Percentiles rank a stretch among this genome's conserved stretches.
Evolutionary conservation across 2,888 invertebrate genomes (phyloP).

Genomic region (Thereva nobilitata): DNA sequence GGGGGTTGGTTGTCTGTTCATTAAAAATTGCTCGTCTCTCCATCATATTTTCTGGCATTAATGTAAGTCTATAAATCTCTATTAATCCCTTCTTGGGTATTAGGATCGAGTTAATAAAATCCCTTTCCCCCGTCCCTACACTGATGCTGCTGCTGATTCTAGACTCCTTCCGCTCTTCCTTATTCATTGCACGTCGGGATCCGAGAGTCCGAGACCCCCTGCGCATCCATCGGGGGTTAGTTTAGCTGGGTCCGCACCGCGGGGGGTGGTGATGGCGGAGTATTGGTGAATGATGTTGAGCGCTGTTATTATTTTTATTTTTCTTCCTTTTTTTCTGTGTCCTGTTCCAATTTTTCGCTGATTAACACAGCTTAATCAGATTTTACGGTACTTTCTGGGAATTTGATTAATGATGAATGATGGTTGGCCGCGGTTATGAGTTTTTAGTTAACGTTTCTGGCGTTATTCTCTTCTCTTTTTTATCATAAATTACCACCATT

Average conservation of each 20-base stretch:
- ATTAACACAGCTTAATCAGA: slow-evolving; percentile 32
- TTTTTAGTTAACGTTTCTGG: not conserved
- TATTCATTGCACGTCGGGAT: no score
- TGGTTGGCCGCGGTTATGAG: not conserved
- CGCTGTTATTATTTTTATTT: slow-evolving; percentile 25
- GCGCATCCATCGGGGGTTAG: not conserved
- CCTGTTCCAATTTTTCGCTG: slow-evolving; percentile 24
- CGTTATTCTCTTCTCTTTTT: no score
- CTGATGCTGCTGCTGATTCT: not conserved
- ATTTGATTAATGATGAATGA: slow-evolving; percentile 24
- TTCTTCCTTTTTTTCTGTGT: slow-evolving; percentile 15
- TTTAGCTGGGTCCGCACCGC: slow-evolving; percentile 4
- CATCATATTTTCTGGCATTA: slow-evolving; percentile 30
- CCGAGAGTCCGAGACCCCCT: no score
- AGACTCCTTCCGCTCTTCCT: not conserved
- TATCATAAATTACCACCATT: no score
- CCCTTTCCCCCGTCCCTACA: not conserved
- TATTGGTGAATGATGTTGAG: slow-evolving; percentile 22
- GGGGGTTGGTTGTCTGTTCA: not conserved
- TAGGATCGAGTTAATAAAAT: slow-evolving; percentile 29
- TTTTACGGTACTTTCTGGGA: slow-evolving; percentile 18
- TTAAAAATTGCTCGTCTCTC: slow-evolving; percentile 22
- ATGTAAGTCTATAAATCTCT: slow-evolving; percentile 33
- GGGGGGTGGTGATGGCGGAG: not conserved
- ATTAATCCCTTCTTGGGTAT: slow-evolving; percentile 29